Base-by-base conservation (phyloP, 2,113 vertebrate genomes). In the Erinaceus europaeus region DNA sequence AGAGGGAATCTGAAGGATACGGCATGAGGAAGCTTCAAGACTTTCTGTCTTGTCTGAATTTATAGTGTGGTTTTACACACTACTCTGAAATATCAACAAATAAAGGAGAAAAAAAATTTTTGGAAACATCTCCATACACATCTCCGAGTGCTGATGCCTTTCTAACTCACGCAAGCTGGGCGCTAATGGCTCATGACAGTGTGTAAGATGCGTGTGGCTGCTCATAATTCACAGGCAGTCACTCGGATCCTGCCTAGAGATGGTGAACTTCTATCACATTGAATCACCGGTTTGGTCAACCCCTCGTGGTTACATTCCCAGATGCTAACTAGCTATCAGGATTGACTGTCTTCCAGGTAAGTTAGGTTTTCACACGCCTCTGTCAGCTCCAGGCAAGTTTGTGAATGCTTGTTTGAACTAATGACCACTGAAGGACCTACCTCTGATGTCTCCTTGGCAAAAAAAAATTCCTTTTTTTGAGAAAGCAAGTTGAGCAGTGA, bases 261-360 rank as follows among this genome's bases (percentile, higher is more conserved):
- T 92, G 90, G 14, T 64, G 93, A 95, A 89, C 42, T 92, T 96
- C 53, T n/a, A 95, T 77, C 53, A 90, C 17, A 42, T 76, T 86
- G 84, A 96, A 79, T 84, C 91, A 90, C 89, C 5, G 23, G 68
- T 67, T 95, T 93, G 95, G 57, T 93, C 87, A 95, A 86, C 73
- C 62, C 42, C 17, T 0, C 89, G 46, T 85, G 90, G 80, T 94
- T 95, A 91, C 80, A 88, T 95, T 94, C 93, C 90, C 87, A 97
- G 95, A 96, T 95, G 93, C 68, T 95, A 88, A 96, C 90, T 87
- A 93, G 72, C 74, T 94, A 76, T 93, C 82, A 92, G 88, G 83
- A 96, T 79, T 90, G 92, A 94, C 62, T 53, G 86, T 62, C 61
- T 90, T 96, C 91, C 94, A 96, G 84, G 84, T 55, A 59, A 88